Evolutionary conservation across 2,797 vertebrate genomes (phyloP).

Genomic region (Thamnophis elegans): DNA sequence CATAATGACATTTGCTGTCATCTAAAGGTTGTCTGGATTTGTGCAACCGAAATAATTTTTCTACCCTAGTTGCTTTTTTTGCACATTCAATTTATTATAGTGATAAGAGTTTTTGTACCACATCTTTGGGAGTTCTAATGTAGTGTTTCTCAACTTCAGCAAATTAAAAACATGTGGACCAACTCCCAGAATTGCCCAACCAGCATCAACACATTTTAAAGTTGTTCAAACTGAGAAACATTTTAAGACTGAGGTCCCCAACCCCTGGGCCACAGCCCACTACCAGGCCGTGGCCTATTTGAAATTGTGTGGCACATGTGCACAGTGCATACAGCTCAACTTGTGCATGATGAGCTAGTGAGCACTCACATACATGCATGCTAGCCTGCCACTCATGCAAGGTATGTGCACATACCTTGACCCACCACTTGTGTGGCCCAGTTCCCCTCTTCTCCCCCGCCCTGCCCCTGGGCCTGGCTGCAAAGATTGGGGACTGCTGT

Average conservation of each 20-base stretch:
- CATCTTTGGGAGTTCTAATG: neutral
- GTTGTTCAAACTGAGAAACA: neutral
- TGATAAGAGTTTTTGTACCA: neutral
- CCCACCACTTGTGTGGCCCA: rapidly evolving
- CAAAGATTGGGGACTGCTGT: neutral
- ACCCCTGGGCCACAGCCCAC: neutral
- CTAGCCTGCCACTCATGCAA: neutral
- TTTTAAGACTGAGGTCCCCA: neutral
- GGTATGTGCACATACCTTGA: neutral
- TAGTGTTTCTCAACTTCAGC: neutral
- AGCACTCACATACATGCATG: neutral
- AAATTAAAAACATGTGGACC: neutral
- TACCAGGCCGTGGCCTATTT: neutral
- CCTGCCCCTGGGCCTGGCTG: neutral
- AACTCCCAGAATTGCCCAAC: neutral
- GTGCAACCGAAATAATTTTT: neutral
- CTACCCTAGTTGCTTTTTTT: neutral
- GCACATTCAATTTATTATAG: neutral
- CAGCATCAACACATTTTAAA: neutral
- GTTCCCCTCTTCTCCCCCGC: neutral
- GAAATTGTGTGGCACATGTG: neutral
- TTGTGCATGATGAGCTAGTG: neutral
- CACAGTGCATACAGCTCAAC: neutral
- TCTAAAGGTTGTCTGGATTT: neutral
- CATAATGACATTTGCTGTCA: neutral